Percentiles rank a stretch among this genome's conserved stretches.
Conservation (phyloP, 2,888 invertebrate genomes). For the Tigriopus californicus region DNA sequence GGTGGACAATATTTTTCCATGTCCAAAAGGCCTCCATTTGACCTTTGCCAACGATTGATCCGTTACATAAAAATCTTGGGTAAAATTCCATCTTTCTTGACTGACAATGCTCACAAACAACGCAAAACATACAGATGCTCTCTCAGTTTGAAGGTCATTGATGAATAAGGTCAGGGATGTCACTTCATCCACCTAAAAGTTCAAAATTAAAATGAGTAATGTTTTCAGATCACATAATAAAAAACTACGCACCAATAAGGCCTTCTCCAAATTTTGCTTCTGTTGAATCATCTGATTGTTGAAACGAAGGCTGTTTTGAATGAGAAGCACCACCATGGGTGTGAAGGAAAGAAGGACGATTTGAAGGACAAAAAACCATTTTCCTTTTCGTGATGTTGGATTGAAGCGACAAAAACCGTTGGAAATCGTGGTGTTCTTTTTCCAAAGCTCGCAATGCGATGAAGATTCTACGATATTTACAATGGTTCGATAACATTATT, state of each 20-base stretch:
- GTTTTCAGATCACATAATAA: too few species aligned
- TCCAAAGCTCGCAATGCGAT: too few species aligned
- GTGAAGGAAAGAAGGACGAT: background rate
- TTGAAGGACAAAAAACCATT: background rate
- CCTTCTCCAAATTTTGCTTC: too few species aligned
- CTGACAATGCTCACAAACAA: background rate
- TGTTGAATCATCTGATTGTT: background rate
- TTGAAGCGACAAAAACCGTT: background rate
- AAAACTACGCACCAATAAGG: background rate
- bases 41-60: background rate
- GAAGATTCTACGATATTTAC: too few species aligned
- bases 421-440: background rate
- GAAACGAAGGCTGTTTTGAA: background rate
- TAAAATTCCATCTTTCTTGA: background rate
- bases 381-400: background rate
- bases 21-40: background rate
- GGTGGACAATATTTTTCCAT: conserved; percentile 1
- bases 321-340: background rate
- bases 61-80: background rate
- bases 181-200: background rate
- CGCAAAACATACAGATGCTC: background rate
- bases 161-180: background rate
- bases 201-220: background rate
- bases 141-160: conserved; percentile 1
- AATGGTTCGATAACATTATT: too few species aligned